Evolutionary conservation across 1,140 invertebrate species (phyloP).

Genomic region (Hestina assimilis): DNA sequence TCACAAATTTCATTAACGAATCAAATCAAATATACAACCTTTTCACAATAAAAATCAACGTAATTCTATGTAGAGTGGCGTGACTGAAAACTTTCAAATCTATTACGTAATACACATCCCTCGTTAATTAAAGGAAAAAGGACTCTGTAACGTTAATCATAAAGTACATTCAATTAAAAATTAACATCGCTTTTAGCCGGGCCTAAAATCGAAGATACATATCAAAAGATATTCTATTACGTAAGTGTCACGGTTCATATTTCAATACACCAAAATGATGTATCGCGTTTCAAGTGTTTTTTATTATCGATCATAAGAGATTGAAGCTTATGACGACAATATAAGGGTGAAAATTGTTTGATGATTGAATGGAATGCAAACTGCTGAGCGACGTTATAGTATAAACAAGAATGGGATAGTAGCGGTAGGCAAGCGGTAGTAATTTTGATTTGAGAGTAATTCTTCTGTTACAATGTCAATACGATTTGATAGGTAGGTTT

Average conservation of each 20-base stretch:
- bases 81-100: slow-evolving; percentile 55
- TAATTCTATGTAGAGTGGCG: slow-evolving; percentile 41
- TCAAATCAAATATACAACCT: not conserved
- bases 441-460: slow-evolving; percentile 8
- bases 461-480: slow-evolving; percentile 12
- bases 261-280: slow-evolving; percentile 39
- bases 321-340: slow-evolving; percentile 38
- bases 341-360: slow-evolving; percentile 44
- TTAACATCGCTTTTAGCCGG: slow-evolving; percentile 41
- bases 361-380: slow-evolving; percentile 39
- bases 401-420: slow-evolving; percentile 47
- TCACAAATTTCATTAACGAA: not conserved
- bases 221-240: slow-evolving; percentile 45
- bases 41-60: not conserved
- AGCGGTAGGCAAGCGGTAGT: slow-evolving; percentile 16
- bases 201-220: slow-evolving; percentile 31
- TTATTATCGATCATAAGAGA: slow-evolving; percentile 39
- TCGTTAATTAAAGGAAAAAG: slow-evolving; percentile 37
- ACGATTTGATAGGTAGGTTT: not conserved
- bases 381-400: slow-evolving; percentile 22
- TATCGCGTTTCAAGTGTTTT: slow-evolving; percentile 62
- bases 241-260: slow-evolving; percentile 45
- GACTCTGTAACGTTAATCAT: slow-evolving; percentile 39
- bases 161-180: slow-evolving; percentile 59
- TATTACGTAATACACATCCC: slow-evolving; percentile 45